Evolutionary conservation across 2,797 vertebrate species (phyloP), one percentile per base, ranked within the genome.

Genomic region (Jordanella pulchra): DNA sequence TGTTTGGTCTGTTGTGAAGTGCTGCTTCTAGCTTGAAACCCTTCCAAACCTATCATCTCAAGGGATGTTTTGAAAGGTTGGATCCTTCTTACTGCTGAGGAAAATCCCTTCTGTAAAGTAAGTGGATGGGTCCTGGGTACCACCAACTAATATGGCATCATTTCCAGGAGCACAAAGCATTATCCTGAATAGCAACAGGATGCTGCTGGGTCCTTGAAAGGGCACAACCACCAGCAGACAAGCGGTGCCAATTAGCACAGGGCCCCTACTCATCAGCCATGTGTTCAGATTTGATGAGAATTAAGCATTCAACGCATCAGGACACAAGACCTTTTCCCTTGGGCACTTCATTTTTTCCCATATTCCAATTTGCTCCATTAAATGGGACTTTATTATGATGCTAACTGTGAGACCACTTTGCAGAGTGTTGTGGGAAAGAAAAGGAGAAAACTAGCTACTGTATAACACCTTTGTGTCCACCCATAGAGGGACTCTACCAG

Each of bases 171-270:
- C 86, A 89, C 85, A 89, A 88, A 87, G 85, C 89, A 72, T 78
- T 67, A 79, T 79, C 80, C 73, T 86, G 93, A 94, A 93, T 94
- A 87, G 87, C 88, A 91, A 89, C 91, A 86, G 81, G 75, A 90
- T 56, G 78, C 82, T 81, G 84, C 85, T 61, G 69, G 87, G 89
- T 84, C 85, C 92, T 93, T 91, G 84, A 93, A 92, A 84, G 81
- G 86, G 78, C 79, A 79, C 63, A 80, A 74, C 87, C 81, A 89
- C 71, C 84, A 76, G 89, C 82, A 86, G 87, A 92, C 92, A 91
- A 91, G 88, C 89, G 78, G 71, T 70, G 78, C 93, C 93, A 95
- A 95, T 95, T 95, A 94, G 91, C 87, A 86, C 85, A 80, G 84
- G 82, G 84, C 60, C 78, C 77, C 89, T 84, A 82, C 90, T 87